phyloP scores from a whole-genome alignment of 1,140 invertebrate genomes.

The Archivesica marissinica region DNA sequence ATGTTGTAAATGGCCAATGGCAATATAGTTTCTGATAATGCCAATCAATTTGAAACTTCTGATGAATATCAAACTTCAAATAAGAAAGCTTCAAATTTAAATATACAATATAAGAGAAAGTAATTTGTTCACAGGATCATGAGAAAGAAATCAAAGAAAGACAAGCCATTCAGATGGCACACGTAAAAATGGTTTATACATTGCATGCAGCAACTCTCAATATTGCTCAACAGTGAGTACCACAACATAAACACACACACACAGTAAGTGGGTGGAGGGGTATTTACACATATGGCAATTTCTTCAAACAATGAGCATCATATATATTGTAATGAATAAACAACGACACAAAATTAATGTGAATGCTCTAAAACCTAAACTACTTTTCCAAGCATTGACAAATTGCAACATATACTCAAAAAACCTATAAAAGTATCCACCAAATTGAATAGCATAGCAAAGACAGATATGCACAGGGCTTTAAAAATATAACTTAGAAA shows the following conservation, averaged over 20 bases:
- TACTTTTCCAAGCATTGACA: too few species aligned
- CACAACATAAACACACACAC: slow-evolving; percentile 26
- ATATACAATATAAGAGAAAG: background rate
- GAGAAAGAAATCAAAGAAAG: background rate
- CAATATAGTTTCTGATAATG: background rate
- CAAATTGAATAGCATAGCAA: too few species aligned
- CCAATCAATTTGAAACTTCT: background rate
- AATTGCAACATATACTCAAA: too few species aligned
- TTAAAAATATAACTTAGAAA: too few species aligned
- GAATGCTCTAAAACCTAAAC: too few species aligned
- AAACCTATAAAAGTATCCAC: too few species aligned
- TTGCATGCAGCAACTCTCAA: background rate
- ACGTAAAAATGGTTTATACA: background rate
- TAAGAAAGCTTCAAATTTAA: background rate
- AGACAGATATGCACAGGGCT: too few species aligned
- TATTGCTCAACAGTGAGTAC: background rate
- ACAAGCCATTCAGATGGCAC: background rate
- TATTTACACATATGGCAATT: slow-evolving; percentile 15
- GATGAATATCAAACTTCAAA: background rate
- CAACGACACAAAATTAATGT: too few species aligned
- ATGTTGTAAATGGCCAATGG: too few species aligned
- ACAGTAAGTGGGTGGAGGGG: background rate
- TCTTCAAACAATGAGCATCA: background rate
- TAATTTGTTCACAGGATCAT: too few species aligned
- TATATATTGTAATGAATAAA: background rate